Evolutionary conservation across 2,888 invertebrate species (phyloP).

Genomic region (Platerodrilus igneus): DNA sequence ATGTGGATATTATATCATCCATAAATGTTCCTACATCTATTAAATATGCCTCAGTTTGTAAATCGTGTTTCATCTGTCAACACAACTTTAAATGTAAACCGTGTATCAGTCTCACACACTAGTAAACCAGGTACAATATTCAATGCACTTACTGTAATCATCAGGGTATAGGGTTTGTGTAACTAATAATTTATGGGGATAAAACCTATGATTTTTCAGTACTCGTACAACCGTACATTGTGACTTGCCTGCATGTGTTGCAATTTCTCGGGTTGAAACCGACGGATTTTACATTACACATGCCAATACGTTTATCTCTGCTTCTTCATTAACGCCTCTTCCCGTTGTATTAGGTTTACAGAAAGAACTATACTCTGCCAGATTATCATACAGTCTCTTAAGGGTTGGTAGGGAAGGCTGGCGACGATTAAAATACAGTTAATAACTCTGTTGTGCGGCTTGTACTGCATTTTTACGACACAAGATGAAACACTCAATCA

Average conservation of each 20-base stretch:
- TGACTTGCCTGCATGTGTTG: neutral
- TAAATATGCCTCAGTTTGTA: slow-evolving; percentile 8
- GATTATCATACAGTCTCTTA: slow-evolving; percentile 1
- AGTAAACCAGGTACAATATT: slow-evolving; percentile 9
- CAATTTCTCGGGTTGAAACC: slow-evolving; percentile 2
- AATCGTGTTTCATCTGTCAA: too few relatives aligned
- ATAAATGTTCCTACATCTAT: slow-evolving; percentile 10
- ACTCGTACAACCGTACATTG: slow-evolving; percentile 8
- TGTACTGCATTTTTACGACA: neutral
- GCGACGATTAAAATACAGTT: neutral
- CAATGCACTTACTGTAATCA: slow-evolving; percentile 6
- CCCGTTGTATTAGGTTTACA: slow-evolving; percentile 4
- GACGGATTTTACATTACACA: too few relatives aligned
- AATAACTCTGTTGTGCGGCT: neutral
- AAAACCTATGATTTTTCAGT: slow-evolving; percentile 9
- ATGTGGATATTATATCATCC: slow-evolving; percentile 4
- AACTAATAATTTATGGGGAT: too few relatives aligned
- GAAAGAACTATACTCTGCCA: slow-evolving; percentile 5
- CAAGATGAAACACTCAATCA: neutral
- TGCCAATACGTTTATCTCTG: slow-evolving; percentile 6
- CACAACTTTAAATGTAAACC: too few relatives aligned
- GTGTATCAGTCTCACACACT: slow-evolving; percentile 10
- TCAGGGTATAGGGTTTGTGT: slow-evolving; percentile 9
- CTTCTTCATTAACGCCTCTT: slow-evolving; percentile 10
- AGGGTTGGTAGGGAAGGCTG: neutral